Percentiles rank a stretch among this genome's conserved stretches.
These are phyloP conservation scores for Aldabrachelys gigantea DNA, from an alignment of 2,113 vertebrate species.

Conservation along the genomic window DNA sequence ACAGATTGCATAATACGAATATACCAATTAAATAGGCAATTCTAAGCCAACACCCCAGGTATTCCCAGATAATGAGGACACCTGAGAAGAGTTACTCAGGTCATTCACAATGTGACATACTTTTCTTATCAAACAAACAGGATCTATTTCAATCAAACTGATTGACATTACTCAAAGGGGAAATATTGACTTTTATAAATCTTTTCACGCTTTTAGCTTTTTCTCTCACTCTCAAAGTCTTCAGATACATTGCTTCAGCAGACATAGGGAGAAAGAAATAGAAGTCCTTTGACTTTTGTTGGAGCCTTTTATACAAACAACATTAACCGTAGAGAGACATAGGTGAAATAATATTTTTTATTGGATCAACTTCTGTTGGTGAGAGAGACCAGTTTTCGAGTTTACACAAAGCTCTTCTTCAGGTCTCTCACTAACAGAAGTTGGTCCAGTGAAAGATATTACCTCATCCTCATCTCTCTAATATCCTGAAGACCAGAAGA, in stretches of 20 bases:
- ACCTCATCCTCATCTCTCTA: neutral
- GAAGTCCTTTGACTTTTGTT: neutral
- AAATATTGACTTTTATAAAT: slow-evolving; percentile 60
- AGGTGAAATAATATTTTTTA: neutral
- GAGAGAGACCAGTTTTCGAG: neutral
- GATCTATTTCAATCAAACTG: slow-evolving; percentile 48
- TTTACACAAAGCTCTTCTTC: neutral
- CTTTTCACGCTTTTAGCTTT: slow-evolving; percentile 33
- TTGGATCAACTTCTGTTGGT: neutral
- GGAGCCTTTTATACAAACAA: slow-evolving; percentile 8
- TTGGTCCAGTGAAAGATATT: neutral
- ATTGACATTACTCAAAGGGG: slow-evolving; percentile 28
- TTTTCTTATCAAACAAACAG: slow-evolving; percentile 28
- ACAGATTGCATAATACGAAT: neutral
- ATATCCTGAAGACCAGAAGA: neutral
- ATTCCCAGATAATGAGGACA: slow-evolving; percentile 45
- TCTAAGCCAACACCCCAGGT: neutral
- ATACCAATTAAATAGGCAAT: neutral
- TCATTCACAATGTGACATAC: slow-evolving; percentile 31
- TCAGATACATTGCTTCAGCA: slow-evolving; percentile 49
- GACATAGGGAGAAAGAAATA: slow-evolving; percentile 9
- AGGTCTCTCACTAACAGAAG: neutral
- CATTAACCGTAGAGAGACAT: neutral
- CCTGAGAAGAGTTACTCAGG: slow-evolving; percentile 18
- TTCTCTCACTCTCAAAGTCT: neutral